Conservation (phyloP, 2,797 vertebrate species). For the Helicolenus hilgendorfi region DNA sequence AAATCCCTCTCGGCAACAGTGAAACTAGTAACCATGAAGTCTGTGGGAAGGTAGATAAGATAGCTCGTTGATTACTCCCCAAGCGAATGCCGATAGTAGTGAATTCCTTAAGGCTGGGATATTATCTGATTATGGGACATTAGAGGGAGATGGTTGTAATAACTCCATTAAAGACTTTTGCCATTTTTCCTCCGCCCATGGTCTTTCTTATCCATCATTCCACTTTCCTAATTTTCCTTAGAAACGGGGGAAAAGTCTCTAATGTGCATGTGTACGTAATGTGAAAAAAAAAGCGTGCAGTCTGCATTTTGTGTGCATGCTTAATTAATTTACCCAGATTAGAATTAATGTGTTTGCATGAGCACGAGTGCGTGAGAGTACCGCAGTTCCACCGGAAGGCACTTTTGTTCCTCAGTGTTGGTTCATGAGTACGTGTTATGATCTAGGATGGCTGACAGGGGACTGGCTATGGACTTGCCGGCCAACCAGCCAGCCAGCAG, state of each 20-base stretch:
- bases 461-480: conserved; percentile 3
- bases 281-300: not conserved
- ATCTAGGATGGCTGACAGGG: conserved; percentile 6
- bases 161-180: conserved; percentile 52
- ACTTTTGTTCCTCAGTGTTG: conserved; percentile 16
- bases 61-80: conserved; percentile 69
- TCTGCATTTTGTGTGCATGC: conserved; percentile 49
- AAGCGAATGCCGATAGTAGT: conserved; percentile 28
- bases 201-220: not conserved
- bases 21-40: conserved; percentile 41
- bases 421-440: conserved; percentile 38
- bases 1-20: conserved; percentile 62
- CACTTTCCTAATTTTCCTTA: not conserved
- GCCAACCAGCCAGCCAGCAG: conserved; percentile 24
- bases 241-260: not conserved
- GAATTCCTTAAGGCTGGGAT: conserved; percentile 45
- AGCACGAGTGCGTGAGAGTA: not conserved
- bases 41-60: conserved; percentile 58
- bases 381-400: conserved; percentile 37
- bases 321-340: conserved; percentile 62
- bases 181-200: not conserved
- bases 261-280: not conserved
- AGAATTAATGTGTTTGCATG: conserved; percentile 33
- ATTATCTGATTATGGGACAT: conserved; percentile 76
- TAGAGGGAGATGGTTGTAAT: conserved; percentile 56